phyloP scores from a whole-genome alignment of 2,113 vertebrate genomes.

The Stigmatopora argus region DNA sequence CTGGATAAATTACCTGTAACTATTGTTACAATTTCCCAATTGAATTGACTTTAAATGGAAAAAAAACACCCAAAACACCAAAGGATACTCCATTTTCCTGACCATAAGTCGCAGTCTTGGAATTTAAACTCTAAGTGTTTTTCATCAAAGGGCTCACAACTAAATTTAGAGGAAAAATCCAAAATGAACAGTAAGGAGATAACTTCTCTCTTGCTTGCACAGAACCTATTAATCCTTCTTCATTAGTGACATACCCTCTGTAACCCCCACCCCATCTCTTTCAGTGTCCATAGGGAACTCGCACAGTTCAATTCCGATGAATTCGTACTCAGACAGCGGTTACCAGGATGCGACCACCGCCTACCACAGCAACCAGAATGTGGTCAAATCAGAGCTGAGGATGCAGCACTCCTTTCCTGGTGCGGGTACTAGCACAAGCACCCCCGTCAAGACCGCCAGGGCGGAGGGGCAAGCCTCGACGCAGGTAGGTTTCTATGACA shows the following conservation, averaged over 20 bases:
- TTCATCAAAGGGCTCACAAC: neutral
- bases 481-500: constrained; percentile 71
- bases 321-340: constrained; percentile 96
- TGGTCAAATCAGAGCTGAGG: constrained; percentile 80
- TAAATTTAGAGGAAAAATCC: neutral
- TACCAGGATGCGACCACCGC: constrained; percentile 91
- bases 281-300: constrained; percentile 90
- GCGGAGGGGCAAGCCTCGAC: constrained; percentile 87
- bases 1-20: too few species aligned
- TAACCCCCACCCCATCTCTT: constrained; percentile 15
- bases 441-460: constrained; percentile 77
- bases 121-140: neutral
- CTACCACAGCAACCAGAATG: constrained; percentile 83
- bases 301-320: constrained; percentile 94
- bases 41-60: too few species aligned
- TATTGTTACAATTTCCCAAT: too few species aligned
- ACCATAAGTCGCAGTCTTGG: too few species aligned
- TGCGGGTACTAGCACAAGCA: constrained; percentile 60
- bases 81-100: too few species aligned
- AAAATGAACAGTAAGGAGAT: constrained; percentile 10
- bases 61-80: too few species aligned
- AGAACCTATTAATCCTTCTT: constrained; percentile 39
- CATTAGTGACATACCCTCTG: constrained; percentile 12
- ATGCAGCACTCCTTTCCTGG: constrained; percentile 79
- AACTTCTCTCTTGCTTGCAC: constrained; percentile 7